phyloP scores from a whole-genome alignment of 2,113 vertebrate species.

The Alexandromys fortis region DNA sequence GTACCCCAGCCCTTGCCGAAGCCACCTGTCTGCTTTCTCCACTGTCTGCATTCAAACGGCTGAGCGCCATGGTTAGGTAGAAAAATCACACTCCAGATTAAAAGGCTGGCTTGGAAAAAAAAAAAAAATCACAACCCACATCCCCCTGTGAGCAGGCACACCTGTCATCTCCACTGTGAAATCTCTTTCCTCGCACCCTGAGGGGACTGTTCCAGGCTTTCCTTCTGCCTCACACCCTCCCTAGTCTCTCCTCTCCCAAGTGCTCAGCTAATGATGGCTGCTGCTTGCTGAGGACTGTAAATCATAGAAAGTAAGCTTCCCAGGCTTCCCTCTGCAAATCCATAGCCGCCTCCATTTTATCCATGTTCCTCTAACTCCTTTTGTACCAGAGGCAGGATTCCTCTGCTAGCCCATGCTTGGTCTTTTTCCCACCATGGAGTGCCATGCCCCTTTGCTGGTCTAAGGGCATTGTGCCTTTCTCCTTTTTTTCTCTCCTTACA shows the following conservation, averaged over 20 bases:
- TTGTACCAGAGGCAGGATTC: neutral
- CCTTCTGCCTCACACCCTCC: neutral
- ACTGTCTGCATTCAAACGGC: neutral
- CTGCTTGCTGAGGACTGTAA: neutral
- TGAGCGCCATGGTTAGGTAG: neutral
- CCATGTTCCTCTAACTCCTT: neutral
- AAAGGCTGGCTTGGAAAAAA: slow-evolving; percentile 3
- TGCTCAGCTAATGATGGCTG: neutral
- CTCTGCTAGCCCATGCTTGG: neutral
- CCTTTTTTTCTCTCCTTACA: neutral
- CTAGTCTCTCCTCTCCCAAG: neutral
- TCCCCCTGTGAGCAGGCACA: neutral
- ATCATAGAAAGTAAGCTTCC: neutral
- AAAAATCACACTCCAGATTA: slow-evolving; percentile 24
- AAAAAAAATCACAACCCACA: neutral
- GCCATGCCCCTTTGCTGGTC: neutral
- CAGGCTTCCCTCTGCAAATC: neutral
- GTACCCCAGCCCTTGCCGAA: neutral
- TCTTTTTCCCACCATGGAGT: neutral
- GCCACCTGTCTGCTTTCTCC: neutral
- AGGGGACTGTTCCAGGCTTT: neutral
- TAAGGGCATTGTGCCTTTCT: neutral
- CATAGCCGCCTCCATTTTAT: neutral
- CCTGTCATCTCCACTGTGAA: neutral
- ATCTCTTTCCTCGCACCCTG: neutral